Evolutionary conservation across 2,888 invertebrate species (phyloP), one percentile per base, ranked within the genome.

Genomic region (Ommatoiulus sabulosus): DNA sequence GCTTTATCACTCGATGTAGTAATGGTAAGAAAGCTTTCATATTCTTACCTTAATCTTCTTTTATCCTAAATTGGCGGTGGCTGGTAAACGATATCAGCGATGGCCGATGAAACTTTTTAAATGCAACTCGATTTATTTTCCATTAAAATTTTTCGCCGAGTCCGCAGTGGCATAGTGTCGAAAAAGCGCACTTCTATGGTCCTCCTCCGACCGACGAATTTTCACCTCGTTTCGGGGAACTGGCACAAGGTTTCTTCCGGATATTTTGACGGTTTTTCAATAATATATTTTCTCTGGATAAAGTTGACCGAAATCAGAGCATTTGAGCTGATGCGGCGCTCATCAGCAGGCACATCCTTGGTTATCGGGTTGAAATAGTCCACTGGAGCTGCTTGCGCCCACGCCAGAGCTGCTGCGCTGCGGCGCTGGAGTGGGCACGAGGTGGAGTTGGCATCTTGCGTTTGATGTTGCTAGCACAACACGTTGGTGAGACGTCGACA

Each of bases 281-380:
- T n/a, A 57, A 12, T 35, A 35, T 35, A 35, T 57, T 24, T 72
- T 72, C 72, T 8, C 72, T 72, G 24, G 24, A 24, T 24, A 72
- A 72, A 72, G 24, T 63, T 63, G 63, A 17, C 57, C 17, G 57
- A 57, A 57, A 5, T 57, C 57, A 17, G 17, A 7, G 63, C 5
- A n/a, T 20, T 24, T 72, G 10, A 20, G 20, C 24, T 3, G 24
- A 8, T 2, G 7, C 8, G 5, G 24, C 72, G 24, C 72, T 72
- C 24, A 72, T 20, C 72, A 24, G 8, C 24, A 20, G 72, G 72
- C 72, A 72, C 72, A 72, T 72, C 72, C 72, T 72, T 72, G 72
- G 72, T 72, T 72, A 24, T 72, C 72, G 72, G 72, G 72, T 72
- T 72, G 24, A 72, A 72, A 72, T 72, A 72, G 24, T 72, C 72